These are phyloP conservation scores for Diarsia rubi DNA, from an alignment of 2,888 invertebrate species.

Conservation along the genomic window DNA sequence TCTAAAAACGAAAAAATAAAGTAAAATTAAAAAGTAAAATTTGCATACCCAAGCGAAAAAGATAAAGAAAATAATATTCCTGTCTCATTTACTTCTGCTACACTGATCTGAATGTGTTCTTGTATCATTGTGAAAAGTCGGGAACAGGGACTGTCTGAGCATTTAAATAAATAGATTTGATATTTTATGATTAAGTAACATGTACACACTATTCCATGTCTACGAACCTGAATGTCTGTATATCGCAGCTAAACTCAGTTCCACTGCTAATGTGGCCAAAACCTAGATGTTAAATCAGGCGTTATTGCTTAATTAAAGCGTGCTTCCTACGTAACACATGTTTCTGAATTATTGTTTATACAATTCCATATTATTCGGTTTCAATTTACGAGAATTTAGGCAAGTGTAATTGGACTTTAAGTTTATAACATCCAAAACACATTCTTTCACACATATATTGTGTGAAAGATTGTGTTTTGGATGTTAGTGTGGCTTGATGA, in stretches of 20 bases:
- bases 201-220: neutral
- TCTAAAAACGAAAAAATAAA: too few relatives aligned
- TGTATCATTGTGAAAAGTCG: neutral
- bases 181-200: neutral
- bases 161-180: neutral
- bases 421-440: too few relatives aligned
- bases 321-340: conserved; percentile 66
- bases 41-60: neutral
- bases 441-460: conserved; percentile 51
- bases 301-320: conserved; percentile 84
- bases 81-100: neutral
- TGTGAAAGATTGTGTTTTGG: conserved; percentile 55
- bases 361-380: conserved; percentile 66
- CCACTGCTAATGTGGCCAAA: conserved; percentile 73
- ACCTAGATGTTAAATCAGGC: conserved; percentile 77
- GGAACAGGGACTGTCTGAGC: neutral
- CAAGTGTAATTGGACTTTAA: conserved; percentile 71
- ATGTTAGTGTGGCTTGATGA: conserved; percentile 4
- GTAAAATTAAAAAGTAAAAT: too few relatives aligned
- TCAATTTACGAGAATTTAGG: conserved; percentile 65
- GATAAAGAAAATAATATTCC: neutral
- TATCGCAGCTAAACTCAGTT: conserved; percentile 58
- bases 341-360: conserved; percentile 70
- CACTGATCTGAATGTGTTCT: neutral
- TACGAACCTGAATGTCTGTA: conserved; percentile 7